Conservation (phyloP, 1,140 invertebrate species). For the Vanessa atalanta region DNA sequence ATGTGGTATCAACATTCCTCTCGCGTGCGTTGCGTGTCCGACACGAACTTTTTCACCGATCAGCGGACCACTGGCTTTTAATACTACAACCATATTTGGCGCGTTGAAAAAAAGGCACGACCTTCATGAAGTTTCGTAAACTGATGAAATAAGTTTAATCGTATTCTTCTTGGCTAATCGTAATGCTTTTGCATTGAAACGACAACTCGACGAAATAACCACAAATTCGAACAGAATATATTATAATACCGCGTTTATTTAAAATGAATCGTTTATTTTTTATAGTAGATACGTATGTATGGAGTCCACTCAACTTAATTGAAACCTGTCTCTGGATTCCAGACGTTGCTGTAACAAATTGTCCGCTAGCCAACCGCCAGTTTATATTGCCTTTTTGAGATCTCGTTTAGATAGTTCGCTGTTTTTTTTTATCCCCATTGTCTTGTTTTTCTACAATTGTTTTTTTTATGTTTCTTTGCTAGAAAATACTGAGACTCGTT, state of each 20-base stretch:
- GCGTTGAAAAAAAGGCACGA: slow-evolving; percentile 32
- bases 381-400: slow-evolving; percentile 7
- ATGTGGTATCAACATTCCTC: slow-evolving; percentile 28
- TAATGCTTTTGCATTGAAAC: slow-evolving; percentile 5
- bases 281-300: slow-evolving; percentile 1
- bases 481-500: too few species aligned
- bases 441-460: neutral
- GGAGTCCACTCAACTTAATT: slow-evolving; percentile 22
- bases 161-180: slow-evolving; percentile 6
- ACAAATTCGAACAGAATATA: too few species aligned
- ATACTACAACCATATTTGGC: slow-evolving; percentile 33
- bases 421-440: neutral
- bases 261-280: neutral
- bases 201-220: neutral
- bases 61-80: slow-evolving; percentile 15
- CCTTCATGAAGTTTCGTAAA: slow-evolving; percentile 44
- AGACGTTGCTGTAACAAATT: slow-evolving; percentile 24
- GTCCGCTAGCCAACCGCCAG: slow-evolving; percentile 4
- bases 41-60: slow-evolving; percentile 21
- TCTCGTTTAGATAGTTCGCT: slow-evolving; percentile 5
- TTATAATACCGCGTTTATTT: neutral
- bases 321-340: slow-evolving; percentile 19
- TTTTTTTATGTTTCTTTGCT: neutral
- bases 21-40: slow-evolving; percentile 8
- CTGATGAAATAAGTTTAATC: slow-evolving; percentile 24